phyloP scores from a whole-genome alignment of 1,140 invertebrate genomes.

The Whitmania pigra region DNA sequence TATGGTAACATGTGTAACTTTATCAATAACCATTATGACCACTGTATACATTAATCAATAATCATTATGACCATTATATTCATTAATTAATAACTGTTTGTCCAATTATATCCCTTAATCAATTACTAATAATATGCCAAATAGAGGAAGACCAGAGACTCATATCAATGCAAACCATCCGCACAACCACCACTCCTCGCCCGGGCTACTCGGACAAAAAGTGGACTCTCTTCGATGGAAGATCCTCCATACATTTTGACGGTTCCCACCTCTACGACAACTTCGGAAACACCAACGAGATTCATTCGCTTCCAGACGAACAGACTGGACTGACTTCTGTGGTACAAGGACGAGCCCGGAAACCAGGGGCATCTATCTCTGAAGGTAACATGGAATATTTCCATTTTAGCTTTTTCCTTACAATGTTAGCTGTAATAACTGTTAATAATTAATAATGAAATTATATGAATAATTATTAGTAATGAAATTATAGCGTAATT shows the following conservation, averaged over 20 bases:
- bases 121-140: too few species aligned
- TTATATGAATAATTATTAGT: too few species aligned
- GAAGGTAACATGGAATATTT: conserved; percentile 25
- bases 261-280: conserved; percentile 23
- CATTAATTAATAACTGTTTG: too few species aligned
- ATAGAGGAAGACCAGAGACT: conserved; percentile 15
- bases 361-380: conserved; percentile 31
- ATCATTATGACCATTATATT: too few species aligned
- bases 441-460: too few species aligned
- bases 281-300: conserved; percentile 27
- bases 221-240: conserved; percentile 29
- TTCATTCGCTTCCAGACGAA: conserved; percentile 32
- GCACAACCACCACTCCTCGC: conserved; percentile 14
- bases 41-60: too few species aligned
- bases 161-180: conserved; percentile 10
- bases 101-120: too few species aligned
- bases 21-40: too few species aligned
- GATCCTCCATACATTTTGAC: conserved; percentile 28
- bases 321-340: conserved; percentile 31
- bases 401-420: neutral
- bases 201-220: conserved; percentile 20
- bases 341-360: conserved; percentile 28
- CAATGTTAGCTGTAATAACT: neutral
- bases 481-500: too few species aligned
- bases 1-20: neutral